Evolutionary conservation across 2,113 vertebrate species (phyloP).

Genomic region (Cynoglossus semilaevis): DNA sequence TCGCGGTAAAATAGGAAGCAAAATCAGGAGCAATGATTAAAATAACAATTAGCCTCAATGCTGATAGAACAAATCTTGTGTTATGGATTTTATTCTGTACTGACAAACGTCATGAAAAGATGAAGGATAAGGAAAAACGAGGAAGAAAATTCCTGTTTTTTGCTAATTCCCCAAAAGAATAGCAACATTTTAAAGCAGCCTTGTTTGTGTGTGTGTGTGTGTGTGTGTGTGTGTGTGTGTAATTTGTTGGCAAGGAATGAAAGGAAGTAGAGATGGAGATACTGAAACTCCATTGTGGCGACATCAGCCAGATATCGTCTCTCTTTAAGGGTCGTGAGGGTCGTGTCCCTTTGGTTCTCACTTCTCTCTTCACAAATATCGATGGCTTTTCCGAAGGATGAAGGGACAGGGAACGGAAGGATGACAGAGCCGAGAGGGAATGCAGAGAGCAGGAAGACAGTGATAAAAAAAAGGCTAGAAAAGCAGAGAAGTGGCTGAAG

Average conservation of each 20-base stretch:
- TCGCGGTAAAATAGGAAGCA: too few relatives aligned
- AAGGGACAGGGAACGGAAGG: slow-evolving; percentile 1
- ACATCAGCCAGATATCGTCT: slow-evolving; percentile 28
- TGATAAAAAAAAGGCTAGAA: too few relatives aligned
- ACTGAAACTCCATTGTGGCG: slow-evolving; percentile 32
- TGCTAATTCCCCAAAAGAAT: slow-evolving; percentile 33
- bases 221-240: slow-evolving; percentile 8
- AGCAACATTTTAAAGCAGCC: slow-evolving; percentile 24
- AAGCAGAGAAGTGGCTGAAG: too few relatives aligned
- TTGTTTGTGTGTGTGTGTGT: slow-evolving; percentile 21
- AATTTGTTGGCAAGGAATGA: not conserved
- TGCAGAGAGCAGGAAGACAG: too few relatives aligned
- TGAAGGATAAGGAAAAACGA: too few relatives aligned
- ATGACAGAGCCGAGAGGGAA: slow-evolving; percentile 2
- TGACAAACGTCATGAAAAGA: too few relatives aligned
- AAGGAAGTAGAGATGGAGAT: slow-evolving; percentile 21
- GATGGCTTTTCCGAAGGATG: slow-evolving; percentile 20
- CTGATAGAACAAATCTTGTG: too few relatives aligned
- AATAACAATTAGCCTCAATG: too few relatives aligned
- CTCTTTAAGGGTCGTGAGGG: slow-evolving; percentile 44
- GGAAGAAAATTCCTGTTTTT: slow-evolving; percentile 30
- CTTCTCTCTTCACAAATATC: slow-evolving; percentile 6
- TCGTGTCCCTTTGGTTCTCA: slow-evolving; percentile 29
- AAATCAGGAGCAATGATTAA: too few relatives aligned
- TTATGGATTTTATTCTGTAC: too few relatives aligned